phyloP scores from a whole-genome alignment of 2,113 vertebrate genomes.

The Pampusana beccarii region DNA sequence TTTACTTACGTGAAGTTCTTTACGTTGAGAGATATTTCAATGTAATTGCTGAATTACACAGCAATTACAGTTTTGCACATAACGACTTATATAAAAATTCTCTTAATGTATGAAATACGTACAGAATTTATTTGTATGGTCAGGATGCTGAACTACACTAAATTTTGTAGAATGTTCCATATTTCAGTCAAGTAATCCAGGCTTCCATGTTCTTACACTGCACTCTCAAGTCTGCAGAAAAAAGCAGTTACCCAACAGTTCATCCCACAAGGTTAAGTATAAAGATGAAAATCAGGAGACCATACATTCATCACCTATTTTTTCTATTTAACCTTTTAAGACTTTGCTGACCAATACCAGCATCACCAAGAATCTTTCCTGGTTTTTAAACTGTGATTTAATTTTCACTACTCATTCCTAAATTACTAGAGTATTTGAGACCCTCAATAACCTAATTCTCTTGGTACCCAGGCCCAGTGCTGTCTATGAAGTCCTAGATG shows the following conservation, averaged over 20 bases:
- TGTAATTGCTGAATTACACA: background rate
- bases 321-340: background rate
- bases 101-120: background rate
- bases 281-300: background rate
- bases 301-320: background rate
- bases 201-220: background rate
- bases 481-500: background rate
- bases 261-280: background rate
- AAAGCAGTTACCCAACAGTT: background rate
- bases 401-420: background rate
- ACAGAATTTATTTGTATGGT: background rate
- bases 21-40: background rate
- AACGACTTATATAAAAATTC: fast-evolving
- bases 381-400: background rate
- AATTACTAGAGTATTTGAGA: background rate
- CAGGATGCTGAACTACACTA: background rate
- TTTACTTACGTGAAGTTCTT: background rate
- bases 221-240: background rate
- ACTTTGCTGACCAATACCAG: background rate
- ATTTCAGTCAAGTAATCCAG: background rate
- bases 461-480: background rate
- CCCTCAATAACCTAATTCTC: background rate
- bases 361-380: background rate
- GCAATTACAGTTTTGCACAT: background rate
- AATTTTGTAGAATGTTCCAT: background rate